These are phyloP conservation scores for Thunnus albacares DNA, from an alignment of 2,797 vertebrate genomes.

Conservation along the genomic window DNA sequence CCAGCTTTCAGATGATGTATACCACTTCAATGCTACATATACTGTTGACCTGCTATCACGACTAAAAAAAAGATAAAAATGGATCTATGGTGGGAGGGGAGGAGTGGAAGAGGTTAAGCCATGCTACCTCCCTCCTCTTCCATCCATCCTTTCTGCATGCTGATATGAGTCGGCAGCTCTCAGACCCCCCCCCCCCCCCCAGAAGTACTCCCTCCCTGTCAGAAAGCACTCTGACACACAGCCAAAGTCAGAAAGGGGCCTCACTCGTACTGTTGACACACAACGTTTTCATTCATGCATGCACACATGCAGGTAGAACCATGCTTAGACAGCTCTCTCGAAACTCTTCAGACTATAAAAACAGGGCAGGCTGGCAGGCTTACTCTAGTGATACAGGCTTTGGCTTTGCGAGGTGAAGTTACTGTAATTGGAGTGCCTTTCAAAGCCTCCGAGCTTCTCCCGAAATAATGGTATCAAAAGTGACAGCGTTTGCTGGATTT, in stretches of 20 bases:
- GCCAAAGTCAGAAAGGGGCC: constrained; percentile 1
- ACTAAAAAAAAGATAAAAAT: too few species aligned
- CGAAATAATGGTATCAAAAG: constrained; percentile 66
- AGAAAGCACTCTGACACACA: constrained; percentile 7
- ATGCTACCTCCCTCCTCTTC: background rate
- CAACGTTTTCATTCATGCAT: constrained; percentile 30
- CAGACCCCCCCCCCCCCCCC: background rate
- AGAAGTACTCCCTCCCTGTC: constrained; percentile 22
- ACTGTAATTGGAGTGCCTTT: constrained; percentile 73
- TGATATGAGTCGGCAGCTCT: constrained; percentile 27
- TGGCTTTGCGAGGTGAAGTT: constrained; percentile 48
- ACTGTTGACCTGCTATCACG: too few species aligned
- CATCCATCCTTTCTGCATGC: background rate
- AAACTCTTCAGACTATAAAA: constrained; percentile 6
- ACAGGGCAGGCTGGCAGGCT: constrained; percentile 44
- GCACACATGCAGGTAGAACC: constrained; percentile 26
- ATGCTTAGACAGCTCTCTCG: constrained; percentile 20
- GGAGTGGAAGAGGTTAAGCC: background rate
- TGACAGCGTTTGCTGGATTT: constrained; percentile 60
- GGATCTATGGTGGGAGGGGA: too few species aligned
- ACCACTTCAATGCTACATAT: too few species aligned
- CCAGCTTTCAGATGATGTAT: too few species aligned
- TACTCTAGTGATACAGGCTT: constrained; percentile 47
- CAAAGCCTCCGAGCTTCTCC: constrained; percentile 58
- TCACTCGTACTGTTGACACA: constrained; percentile 3